These are phyloP conservation scores for Chloebia gouldiae DNA, from an alignment of 2,113 vertebrate species.

Conservation along the genomic window DNA sequence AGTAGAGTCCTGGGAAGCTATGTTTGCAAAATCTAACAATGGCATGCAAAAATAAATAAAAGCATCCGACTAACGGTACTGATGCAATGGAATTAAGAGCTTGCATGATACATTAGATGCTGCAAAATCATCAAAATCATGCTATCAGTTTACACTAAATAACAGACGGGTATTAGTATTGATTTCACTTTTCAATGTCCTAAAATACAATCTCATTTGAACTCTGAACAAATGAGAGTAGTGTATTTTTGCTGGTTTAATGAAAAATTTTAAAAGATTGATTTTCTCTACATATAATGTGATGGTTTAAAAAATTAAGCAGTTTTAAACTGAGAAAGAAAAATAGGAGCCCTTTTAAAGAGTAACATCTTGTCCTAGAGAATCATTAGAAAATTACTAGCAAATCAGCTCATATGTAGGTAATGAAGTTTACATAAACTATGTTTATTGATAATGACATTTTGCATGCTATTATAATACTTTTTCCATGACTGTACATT, in stretches of 20 bases:
- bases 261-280: neutral
- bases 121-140: neutral
- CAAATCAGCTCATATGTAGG: neutral
- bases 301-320: neutral
- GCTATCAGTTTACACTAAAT: neutral
- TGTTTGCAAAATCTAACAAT: neutral
- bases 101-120: neutral
- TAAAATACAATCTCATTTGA: neutral
- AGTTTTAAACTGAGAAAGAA: neutral
- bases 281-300: neutral
- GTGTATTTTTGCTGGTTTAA: neutral
- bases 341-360: neutral
- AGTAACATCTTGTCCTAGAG: neutral
- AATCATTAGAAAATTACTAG: neutral
- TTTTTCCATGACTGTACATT: neutral
- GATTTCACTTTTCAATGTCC: neutral
- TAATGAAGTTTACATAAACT: neutral
- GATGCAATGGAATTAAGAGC: neutral
- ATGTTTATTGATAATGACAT: neutral
- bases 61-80: neutral
- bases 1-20: neutral
- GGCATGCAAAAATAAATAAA: neutral
- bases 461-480: neutral
- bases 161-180: neutral
- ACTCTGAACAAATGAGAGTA: neutral